Evolutionary conservation across 2,888 invertebrate species (phyloP).

Genomic region (Nephrotoma flavescens): DNA sequence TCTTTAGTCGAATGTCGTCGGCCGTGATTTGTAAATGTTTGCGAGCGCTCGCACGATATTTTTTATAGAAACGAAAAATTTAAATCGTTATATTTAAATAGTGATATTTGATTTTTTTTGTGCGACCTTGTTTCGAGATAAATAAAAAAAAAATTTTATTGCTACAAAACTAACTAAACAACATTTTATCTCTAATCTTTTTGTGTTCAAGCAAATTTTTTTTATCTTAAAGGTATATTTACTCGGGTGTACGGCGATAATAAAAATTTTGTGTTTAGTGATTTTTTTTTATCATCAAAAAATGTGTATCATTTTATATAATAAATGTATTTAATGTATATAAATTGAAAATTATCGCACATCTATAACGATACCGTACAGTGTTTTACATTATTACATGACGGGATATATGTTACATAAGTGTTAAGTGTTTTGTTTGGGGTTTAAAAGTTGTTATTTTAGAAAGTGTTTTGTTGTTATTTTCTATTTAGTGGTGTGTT

Average conservation of each 20-base stretch:
- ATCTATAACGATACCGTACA: background rate
- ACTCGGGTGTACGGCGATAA: background rate
- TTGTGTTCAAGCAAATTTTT: background rate
- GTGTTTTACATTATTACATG: background rate
- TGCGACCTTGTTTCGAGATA: background rate
- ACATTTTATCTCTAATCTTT: background rate
- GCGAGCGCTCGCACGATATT: background rate
- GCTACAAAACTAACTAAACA: background rate
- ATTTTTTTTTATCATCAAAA: background rate
- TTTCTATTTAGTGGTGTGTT: background rate
- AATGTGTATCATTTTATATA: background rate
- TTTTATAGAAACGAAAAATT: background rate
- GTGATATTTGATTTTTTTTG: background rate
- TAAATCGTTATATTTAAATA: background rate
- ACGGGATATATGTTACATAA: background rate
- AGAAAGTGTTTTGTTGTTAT: background rate
- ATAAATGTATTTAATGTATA: background rate
- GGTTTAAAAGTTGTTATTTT: background rate
- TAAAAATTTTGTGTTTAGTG: background rate
- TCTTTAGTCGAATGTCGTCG: background rate
- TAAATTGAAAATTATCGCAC: background rate
- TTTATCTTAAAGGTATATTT: background rate
- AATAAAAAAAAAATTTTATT: background rate
- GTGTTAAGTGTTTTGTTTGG: background rate
- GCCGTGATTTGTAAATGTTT: background rate